A percentile compares a stretch with the other conserved stretches of the same genome.
These are phyloP conservation scores for Thalassaphorura encarpata DNA, from an alignment of 1,140 invertebrate species.

Conservation along the genomic window DNA sequence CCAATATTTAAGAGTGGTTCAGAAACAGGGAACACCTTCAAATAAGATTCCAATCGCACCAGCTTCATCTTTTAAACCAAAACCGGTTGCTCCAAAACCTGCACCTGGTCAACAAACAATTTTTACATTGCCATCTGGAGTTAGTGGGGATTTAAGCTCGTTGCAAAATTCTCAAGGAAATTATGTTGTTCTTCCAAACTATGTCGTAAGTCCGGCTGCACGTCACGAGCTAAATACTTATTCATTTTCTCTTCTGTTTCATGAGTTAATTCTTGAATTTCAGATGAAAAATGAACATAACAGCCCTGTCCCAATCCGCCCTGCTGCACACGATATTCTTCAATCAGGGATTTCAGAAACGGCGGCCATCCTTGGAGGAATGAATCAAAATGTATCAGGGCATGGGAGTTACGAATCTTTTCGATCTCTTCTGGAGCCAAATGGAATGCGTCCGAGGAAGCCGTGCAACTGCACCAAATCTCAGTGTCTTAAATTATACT, in stretches of 20 bases:
- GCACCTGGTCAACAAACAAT: slow-evolving; percentile 20
- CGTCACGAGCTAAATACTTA: neutral
- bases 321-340: slow-evolving; percentile 8
- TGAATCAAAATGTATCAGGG: slow-evolving; percentile 2
- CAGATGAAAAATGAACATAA: slow-evolving; percentile 24
- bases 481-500: slow-evolving; percentile 97
- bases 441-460: slow-evolving; percentile 70
- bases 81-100: slow-evolving; percentile 27
- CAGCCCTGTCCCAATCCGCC: slow-evolving; percentile 24
- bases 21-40: slow-evolving; percentile 11
- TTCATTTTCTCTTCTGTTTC: slow-evolving; percentile 1
- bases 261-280: neutral
- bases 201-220: slow-evolving; percentile 12
- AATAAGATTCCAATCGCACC: slow-evolving; percentile 31
- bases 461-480: slow-evolving; percentile 99
- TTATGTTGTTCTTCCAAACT: slow-evolving; percentile 28
- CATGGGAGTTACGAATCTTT: slow-evolving; percentile 31
- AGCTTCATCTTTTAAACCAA: slow-evolving; percentile 28
- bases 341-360: neutral
- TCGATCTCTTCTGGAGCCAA: slow-evolving; percentile 45
- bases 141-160: slow-evolving; percentile 3
- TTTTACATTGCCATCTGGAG: slow-evolving; percentile 16
- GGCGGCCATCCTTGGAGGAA: neutral
- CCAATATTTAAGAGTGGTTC: slow-evolving; percentile 26
- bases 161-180: slow-evolving; percentile 22